Base-by-base conservation (phyloP, 1,140 invertebrate genomes). In the Doryteuthis pealeii region DNA sequence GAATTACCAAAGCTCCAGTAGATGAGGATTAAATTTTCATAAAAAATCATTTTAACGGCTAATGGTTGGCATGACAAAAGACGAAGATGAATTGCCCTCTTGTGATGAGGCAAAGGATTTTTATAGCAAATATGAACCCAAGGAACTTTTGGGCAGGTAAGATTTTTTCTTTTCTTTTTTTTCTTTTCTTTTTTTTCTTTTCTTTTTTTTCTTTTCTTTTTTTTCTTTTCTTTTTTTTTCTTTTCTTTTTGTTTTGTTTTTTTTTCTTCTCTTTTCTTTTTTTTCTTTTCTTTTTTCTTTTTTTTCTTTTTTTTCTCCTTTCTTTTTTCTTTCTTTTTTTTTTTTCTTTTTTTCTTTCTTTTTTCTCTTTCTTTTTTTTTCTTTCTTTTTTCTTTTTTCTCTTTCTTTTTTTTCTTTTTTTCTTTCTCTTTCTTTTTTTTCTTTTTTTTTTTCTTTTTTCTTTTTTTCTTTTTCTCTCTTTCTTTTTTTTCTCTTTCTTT, bases 81-180 rank as follows among this genome's bases (percentile, higher is more conserved):
- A 77, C 22, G 83, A 84, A 71, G 79, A 81, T 69, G 81, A 81
- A 31, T 75, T 86, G 30, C 85, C 86, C 8, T 70, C 76, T 66
- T 74, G 77, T 18, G 79, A 81, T 68, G 77, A 80, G 49, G 84
- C 85, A 5, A 86, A 88, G 75, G 90, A 90, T 68, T 99, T 99
- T 88, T 99, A 99, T 87, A 95, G 96, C 22, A 97, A 96, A 90
- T 99, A 99, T 89, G 97, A 99, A 87, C 96, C 96, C 4, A 99
- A 98, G 87, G 96, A 99, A 89, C 94, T 99, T 80, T 91, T 99
- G 70, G 97, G 97, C 89, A 96, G 94, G 95, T 97, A 90, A 87
- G 91, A 87, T 40, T 32, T 62, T 28, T 62, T 62, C 54, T 62
- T 26, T 62, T 62, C 26, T 62, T 62, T 18, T 62, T 62, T 28